Conservation (phyloP, 2,797 vertebrate genomes). For the Syngnathus acus region DNA sequence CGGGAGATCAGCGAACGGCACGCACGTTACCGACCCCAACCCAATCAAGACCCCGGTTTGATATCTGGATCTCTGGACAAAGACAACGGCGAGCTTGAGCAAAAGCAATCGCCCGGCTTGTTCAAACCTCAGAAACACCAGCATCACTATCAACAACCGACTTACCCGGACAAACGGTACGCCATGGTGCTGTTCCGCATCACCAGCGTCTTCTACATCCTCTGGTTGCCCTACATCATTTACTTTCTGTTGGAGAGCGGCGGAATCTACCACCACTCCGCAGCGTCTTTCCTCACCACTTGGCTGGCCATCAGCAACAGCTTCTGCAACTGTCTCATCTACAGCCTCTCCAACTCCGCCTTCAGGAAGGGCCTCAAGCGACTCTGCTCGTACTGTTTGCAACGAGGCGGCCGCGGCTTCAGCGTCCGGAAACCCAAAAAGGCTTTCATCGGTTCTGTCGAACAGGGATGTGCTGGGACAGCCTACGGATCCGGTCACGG, state of each 20-base stretch:
- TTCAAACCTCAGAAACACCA: conserved; percentile 62
- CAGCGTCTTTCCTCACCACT: conserved; percentile 91
- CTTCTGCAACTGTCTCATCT: conserved; percentile 99
- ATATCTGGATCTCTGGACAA: conserved; percentile 30
- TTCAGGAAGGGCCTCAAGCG: conserved; percentile 94
- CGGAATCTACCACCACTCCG: conserved; percentile 77
- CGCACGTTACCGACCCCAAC: conserved; percentile 85
- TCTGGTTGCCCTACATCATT: conserved; percentile 96
- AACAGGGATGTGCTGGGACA: conserved; percentile 50
- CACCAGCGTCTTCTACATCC: conserved; percentile 95
- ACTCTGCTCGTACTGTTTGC: conserved; percentile 86
- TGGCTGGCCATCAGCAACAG: conserved; percentile 99
- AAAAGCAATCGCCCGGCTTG: conserved; percentile 29
- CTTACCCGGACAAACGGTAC: conserved; percentile 86
- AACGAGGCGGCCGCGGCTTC: conserved; percentile 55
- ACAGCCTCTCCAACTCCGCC: conserved; percentile 96
- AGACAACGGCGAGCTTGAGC: conserved; percentile 28
- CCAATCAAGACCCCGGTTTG: conserved; percentile 51
- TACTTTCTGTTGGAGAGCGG: conserved; percentile 96
- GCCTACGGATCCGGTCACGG: conserved; percentile 45
- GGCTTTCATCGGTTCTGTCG: conserved; percentile 64
- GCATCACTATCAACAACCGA: conserved; percentile 68
- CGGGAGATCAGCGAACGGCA: conserved; percentile 91
- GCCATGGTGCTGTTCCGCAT: conserved; percentile 96
- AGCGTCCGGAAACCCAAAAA: conserved; percentile 70